Evolutionary conservation across 64 coral and sea anemone species (phyloP), one percentile per base, ranked within the genome.

Genomic region (Hydrozoanthus tunicans): DNA sequence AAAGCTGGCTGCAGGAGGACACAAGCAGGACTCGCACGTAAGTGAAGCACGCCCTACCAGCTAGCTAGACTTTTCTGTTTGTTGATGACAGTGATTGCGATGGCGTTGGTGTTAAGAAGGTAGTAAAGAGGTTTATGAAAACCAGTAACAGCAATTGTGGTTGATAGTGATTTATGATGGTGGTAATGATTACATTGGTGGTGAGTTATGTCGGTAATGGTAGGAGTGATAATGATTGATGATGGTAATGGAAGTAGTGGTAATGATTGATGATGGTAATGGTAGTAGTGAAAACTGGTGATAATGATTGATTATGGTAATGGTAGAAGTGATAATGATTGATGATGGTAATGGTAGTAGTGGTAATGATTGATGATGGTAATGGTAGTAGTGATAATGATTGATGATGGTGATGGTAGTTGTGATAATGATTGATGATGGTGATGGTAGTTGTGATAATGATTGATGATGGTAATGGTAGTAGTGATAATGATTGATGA

Each of bases 1-100:
- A 17, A 99, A 99, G 14, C 94, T 99, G 24, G 97, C 97, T 14
- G 94, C 94, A 15, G 94, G 94, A 78, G 97, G 97, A 6, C 97
- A 99, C 64, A 99, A 99, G 72, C 83, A 92, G 12, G 97, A 96
- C 32, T 99, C 97, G 2, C 73, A 64, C 76, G 97, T 99, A 43
- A 82, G 91, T 91, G 69, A 27, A 66, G 8, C 0, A 9, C 51
- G 7, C 32, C 3, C 9, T 53, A 64, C n/a, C 12, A 58, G 10
- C 23, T 14, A 7, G 15, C 8, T 68, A 23, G 13, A 8, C 6
- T 55, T 54, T 14, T 58, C 23, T 57, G 67, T 15, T 81, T 72
- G 7, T 5, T 59, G 8, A 10, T 23, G 58, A 61, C 59, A 27
- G 81, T 84, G 9, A 9, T 55, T 2, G 5, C n/a, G 11, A 51